Percentiles rank a stretch among this genome's conserved stretches.
Evolutionary conservation across 2,888 invertebrate genomes (phyloP).

Genomic region (Tineola bisselliella): DNA sequence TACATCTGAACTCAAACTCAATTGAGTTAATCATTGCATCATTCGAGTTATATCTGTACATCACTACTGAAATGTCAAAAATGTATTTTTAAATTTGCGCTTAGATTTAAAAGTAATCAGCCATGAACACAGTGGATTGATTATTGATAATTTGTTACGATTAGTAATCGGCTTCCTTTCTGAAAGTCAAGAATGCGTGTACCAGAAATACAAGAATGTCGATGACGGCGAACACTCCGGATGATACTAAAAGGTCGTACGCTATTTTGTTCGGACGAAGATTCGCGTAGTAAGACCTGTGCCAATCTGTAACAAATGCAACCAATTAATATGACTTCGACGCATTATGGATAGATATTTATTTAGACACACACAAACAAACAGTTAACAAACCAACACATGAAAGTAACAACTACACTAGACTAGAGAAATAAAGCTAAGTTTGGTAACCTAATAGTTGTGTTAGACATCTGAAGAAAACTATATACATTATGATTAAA

Average conservation of each 20-base stretch:
- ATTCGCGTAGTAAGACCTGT: slow-evolving; percentile 55
- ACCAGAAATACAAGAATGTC: slow-evolving; percentile 69
- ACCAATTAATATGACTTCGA: not conserved
- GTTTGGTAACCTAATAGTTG: no score
- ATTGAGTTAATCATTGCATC: not conserved
- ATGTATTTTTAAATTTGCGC: not conserved
- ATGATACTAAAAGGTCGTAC: slow-evolving; percentile 73
- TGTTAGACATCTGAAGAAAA: no score
- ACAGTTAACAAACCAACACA: no score
- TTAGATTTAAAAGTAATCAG: not conserved
- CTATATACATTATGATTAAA: no score
- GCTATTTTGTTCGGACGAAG: slow-evolving; percentile 73
- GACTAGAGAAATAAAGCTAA: no score
- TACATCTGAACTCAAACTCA: not conserved
- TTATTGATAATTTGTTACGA: not conserved
- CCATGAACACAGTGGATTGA: not conserved
- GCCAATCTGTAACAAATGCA: slow-evolving; percentile 46
- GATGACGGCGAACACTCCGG: slow-evolving; percentile 71
- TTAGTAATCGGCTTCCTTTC: slow-evolving; percentile 61
- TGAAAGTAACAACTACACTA: no score
- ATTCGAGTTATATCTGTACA: not conserved
- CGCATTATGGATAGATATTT: no score
- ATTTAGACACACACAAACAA: no score
- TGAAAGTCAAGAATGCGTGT: slow-evolving; percentile 71
- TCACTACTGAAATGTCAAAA: not conserved